Evolutionary conservation across 2,888 invertebrate species (phyloP), one percentile per base, ranked within the genome.

Genomic region (Andrena haemorrhoa): DNA sequence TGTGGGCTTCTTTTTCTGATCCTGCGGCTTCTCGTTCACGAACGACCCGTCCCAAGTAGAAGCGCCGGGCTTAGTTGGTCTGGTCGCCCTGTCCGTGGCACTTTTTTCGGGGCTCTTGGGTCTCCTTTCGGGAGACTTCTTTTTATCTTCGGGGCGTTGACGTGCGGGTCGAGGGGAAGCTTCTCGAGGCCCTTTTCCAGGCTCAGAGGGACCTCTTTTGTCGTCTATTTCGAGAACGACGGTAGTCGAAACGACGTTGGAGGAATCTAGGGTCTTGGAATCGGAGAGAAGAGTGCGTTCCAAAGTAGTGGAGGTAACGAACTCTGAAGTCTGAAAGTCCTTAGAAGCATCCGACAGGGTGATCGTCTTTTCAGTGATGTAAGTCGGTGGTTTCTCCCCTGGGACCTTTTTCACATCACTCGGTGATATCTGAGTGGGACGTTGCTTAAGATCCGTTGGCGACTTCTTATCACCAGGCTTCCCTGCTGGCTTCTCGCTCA

Each of bases 41-140:
- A 91, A 91, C 0, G 90, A 88, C 56, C 91, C 91, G 5, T 91
- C 90, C 91, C 91, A 91, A 7, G 91, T 91, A 3, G 91, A 91
- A 4, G 90, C 85, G 0, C 91, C 91, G 0, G 90, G 91, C 58
- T 91, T 91, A 1, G 74, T 82, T 8, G 91, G 90, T 26, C 91
- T 83, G 0, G 23, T 23, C 0, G 80, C 61, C 29, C 84, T 79
- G 2, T 90, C 89, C 10, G 60, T 49, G 2, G 83, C 70, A 53
- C 74, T 79, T 33, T 82, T 81, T 60, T 83, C 75, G 0, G 82
- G 75, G 33, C 76, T 72, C 86, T 86, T 79, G 0, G 75, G 58
- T 12, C 73, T 26, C 88, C 69, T 91, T 86, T 60, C 90, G 73
- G 70, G 90, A 88, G 33, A 90, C 88, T 85, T 91, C 89, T 3